Percentiles rank a stretch among this genome's conserved stretches.
phyloP scores from a whole-genome alignment of 1,140 invertebrate species.

The Euglossa dilemma region DNA sequence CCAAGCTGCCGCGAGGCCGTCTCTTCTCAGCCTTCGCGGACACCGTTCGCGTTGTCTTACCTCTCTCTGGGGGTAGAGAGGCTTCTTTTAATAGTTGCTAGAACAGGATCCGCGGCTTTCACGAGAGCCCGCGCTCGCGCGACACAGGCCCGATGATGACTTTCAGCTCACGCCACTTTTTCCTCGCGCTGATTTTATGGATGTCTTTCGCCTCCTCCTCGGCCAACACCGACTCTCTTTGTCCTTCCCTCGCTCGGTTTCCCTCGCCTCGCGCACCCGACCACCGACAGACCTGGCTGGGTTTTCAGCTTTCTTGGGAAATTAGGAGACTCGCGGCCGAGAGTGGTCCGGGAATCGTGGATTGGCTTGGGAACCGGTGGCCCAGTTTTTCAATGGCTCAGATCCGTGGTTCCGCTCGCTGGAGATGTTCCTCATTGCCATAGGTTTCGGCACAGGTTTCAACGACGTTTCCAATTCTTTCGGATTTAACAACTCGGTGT shows the following conservation, averaged over 20 bases:
- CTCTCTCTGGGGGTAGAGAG: slow-evolving; percentile 43
- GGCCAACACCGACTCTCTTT: slow-evolving; percentile 17
- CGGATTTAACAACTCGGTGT: too few relatives aligned
- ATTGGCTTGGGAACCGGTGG: neutral
- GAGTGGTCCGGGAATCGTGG: neutral
- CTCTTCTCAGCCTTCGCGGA: neutral
- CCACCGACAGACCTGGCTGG: neutral
- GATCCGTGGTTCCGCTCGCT: neutral
- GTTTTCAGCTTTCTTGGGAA: slow-evolving; percentile 8
- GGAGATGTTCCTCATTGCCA: neutral
- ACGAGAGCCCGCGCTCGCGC: neutral
- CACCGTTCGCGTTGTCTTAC: slow-evolving; percentile 24
- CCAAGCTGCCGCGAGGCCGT: slow-evolving; percentile 38
- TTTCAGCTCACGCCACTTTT: slow-evolving; percentile 53
- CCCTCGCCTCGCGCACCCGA: neutral
- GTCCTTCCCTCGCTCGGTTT: slow-evolving; percentile 25
- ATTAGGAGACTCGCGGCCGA: neutral
- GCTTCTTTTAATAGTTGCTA: slow-evolving; percentile 65
- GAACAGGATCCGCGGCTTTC: slow-evolving; percentile 42
- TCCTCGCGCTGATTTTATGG: slow-evolving; percentile 38
- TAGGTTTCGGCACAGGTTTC: too few relatives aligned
- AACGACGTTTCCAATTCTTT: too few relatives aligned
- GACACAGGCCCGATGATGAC: slow-evolving; percentile 36
- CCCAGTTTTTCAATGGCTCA: neutral
- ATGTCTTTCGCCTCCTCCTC: slow-evolving; percentile 27